Evolutionary conservation across 2,113 vertebrate genomes (phyloP).

Genomic region (Osmerus mordax): DNA sequence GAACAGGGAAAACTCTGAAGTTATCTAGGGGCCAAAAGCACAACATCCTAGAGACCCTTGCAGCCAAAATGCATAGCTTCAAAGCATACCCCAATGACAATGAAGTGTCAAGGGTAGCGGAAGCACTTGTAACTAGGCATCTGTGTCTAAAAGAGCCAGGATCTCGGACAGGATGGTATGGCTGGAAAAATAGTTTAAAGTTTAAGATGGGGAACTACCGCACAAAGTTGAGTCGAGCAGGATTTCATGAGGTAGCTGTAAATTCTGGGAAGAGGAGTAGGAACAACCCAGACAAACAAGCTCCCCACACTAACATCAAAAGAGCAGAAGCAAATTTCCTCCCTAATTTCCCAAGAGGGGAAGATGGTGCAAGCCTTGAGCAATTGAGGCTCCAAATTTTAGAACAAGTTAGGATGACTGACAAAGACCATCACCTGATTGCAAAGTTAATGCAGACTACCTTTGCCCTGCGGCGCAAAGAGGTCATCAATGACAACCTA

Average conservation of each 20-base stretch:
- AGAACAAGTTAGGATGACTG: constrained; percentile 11
- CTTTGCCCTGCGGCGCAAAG: too few relatives aligned
- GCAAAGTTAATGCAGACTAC: constrained; percentile 20
- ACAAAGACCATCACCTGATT: neutral
- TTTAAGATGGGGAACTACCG: constrained; percentile 36
- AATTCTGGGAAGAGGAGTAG: constrained; percentile 35
- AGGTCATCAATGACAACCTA: too few relatives aligned
- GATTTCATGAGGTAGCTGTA: constrained; percentile 25
- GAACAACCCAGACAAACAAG: constrained; percentile 30
- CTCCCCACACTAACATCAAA: constrained; percentile 32
- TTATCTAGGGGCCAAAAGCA: constrained; percentile 33
- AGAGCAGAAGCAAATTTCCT: constrained; percentile 15
- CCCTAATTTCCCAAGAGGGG: constrained; percentile 32
- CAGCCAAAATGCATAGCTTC: constrained; percentile 25
- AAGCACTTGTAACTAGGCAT: constrained; percentile 32
- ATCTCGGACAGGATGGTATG: constrained; percentile 31
- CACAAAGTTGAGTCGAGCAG: constrained; percentile 8
- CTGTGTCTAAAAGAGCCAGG: constrained; percentile 30
- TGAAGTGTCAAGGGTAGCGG: neutral
- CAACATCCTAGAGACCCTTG: constrained; percentile 21
- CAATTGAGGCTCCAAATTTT: constrained; percentile 20
- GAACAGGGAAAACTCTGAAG: constrained; percentile 9
- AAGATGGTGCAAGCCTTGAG: constrained; percentile 25
- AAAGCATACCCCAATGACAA: constrained; percentile 14
- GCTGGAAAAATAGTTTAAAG: constrained; percentile 26